Evolutionary conservation across 2,113 vertebrate species (phyloP).

Genomic region (Tragelaphus scriptus): DNA sequence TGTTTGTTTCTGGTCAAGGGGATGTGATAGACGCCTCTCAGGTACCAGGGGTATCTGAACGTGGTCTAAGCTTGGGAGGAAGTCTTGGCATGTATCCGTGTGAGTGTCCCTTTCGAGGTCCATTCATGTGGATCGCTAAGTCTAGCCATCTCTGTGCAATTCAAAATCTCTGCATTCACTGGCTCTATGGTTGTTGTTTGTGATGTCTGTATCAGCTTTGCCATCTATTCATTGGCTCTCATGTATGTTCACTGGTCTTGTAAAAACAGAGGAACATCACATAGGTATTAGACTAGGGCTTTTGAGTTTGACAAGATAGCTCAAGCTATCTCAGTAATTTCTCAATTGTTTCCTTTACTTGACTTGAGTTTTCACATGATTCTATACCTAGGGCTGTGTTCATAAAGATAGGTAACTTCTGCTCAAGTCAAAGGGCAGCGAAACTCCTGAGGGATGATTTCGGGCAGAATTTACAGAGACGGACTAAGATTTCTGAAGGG

Average conservation of each 20-base stretch:
- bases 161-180: neutral
- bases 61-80: neutral
- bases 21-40: fast-evolving
- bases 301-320: neutral
- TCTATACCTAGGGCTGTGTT: no score
- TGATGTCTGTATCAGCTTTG: neutral
- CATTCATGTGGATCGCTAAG: fast-evolving
- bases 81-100: fast-evolving
- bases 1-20: neutral
- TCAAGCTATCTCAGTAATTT: neutral
- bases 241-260: neutral
- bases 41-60: neutral
- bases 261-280: neutral
- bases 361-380: no score
- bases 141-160: neutral
- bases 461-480: no score
- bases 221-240: neutral
- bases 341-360: neutral
- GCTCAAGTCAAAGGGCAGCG: no score
- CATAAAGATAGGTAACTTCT: no score
- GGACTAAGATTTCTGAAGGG: no score
- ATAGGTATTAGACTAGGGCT: neutral
- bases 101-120: neutral
- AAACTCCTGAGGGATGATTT: no score
- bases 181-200: neutral